A percentile compares a stretch with the other conserved stretches of the same genome.
Conservation (phyloP, 2,888 invertebrate species). For the Drosophila monieri region DNA sequence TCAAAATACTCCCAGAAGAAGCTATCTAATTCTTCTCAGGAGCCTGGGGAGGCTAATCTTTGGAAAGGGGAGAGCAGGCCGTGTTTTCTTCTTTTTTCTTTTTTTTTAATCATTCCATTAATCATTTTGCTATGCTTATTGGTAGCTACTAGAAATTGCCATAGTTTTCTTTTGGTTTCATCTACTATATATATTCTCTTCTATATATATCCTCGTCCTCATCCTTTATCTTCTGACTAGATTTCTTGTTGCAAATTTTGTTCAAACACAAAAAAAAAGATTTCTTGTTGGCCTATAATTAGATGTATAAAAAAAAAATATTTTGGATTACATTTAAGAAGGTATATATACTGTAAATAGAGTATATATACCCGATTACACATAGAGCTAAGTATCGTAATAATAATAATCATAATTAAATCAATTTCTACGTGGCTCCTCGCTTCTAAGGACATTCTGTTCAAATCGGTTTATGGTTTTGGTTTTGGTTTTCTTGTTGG, state of each 20-base stretch:
- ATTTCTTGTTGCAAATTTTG: conserved; percentile 75
- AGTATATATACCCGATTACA: conserved; percentile 13
- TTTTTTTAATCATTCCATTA: conserved; percentile 2
- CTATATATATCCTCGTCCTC: conserved; percentile 7
- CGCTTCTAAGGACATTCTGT: conserved; percentile 1
- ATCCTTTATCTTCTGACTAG: conserved; percentile 64
- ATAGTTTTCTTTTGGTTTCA: conserved; percentile 12
- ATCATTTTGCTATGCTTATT: conserved; percentile 14
- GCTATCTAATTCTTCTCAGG: not conserved
- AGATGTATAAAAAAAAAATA: conserved; percentile 43
- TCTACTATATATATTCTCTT: conserved; percentile 5
- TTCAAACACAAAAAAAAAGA: conserved; percentile 66
- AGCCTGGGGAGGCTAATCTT: conserved; percentile 50
- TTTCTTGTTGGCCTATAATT: conserved; percentile 52
- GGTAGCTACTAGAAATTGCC: conserved; percentile 20
- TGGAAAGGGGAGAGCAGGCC: conserved; percentile 52
- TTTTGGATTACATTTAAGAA: conserved; percentile 33
- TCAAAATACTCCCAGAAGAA: not conserved
- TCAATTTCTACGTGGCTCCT: conserved; percentile 20
- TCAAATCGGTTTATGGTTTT: conserved; percentile 1
- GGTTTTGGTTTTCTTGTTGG: not conserved
- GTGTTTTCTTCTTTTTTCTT: not conserved
- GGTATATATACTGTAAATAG: conserved; percentile 24
- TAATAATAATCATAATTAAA: conserved; percentile 30
- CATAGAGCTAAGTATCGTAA: conserved; percentile 33